Conservation (phyloP, 2,797 vertebrate species). For the Eutrigla gurnardus region DNA sequence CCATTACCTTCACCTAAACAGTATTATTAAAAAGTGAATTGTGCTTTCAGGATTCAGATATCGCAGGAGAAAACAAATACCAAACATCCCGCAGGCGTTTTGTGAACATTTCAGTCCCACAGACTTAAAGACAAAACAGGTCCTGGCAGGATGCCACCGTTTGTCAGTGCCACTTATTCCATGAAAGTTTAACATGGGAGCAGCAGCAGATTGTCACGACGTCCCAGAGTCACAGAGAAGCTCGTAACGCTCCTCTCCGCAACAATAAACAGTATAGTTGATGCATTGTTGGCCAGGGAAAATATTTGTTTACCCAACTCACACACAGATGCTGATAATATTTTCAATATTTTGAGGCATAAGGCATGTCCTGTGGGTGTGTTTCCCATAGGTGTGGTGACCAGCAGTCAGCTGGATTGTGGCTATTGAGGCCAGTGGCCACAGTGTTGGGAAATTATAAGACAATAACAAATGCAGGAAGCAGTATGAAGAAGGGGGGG, state of each 20-base stretch:
- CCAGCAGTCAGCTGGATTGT: conserved; percentile 59
- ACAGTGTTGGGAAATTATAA: conserved; percentile 42
- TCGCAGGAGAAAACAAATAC: not conserved
- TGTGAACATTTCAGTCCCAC: not conserved
- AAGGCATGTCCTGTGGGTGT: conserved; percentile 69
- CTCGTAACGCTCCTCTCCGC: conserved; percentile 10
- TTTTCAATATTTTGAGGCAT: conserved; percentile 62
- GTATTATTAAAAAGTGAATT: not conserved
- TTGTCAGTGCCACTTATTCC: conserved; percentile 1
- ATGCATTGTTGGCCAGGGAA: conserved; percentile 49
- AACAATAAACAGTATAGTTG: conserved; percentile 42
- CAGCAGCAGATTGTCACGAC: conserved; percentile 1
- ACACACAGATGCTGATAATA: conserved; percentile 56
- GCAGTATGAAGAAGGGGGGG: conserved; percentile 2
- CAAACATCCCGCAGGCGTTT: not conserved
- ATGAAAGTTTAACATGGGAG: not conserved
- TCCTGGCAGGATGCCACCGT: not conserved
- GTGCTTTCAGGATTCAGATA: not conserved
- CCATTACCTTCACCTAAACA: not conserved
- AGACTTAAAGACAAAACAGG: not conserved
- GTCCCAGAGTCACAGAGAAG: conserved; percentile 1
- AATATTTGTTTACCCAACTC: conserved; percentile 69
- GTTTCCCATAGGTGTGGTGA: conserved; percentile 68
- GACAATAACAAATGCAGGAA: conserved; percentile 38
- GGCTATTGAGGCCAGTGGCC: conserved; percentile 49